Evolutionary conservation across 1,140 invertebrate species (phyloP).

Genomic region (Heliconius congener): DNA sequence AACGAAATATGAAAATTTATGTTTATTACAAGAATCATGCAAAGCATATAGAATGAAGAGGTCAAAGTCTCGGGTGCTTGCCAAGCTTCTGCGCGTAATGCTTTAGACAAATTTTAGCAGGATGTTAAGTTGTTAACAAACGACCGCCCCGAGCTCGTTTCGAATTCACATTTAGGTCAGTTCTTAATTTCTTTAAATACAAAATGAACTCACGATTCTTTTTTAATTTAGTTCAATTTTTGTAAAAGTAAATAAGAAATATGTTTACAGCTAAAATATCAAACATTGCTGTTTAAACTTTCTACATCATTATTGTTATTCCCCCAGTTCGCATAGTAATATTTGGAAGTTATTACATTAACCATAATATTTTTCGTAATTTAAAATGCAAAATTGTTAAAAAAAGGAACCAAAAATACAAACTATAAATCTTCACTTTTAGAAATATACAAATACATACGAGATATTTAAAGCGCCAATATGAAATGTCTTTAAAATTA

Average conservation of each 20-base stretch:
- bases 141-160: neutral
- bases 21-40: neutral
- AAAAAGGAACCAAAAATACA: too few species aligned
- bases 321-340: too few species aligned
- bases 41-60: neutral
- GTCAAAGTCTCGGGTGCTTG: neutral
- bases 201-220: neutral
- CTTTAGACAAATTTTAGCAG: slow-evolving; percentile 3
- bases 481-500: too few species aligned
- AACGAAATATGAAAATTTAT: neutral
- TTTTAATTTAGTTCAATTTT: neutral
- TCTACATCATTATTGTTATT: neutral
- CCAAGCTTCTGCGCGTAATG: neutral
- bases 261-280: neutral
- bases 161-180: slow-evolving; percentile 7
- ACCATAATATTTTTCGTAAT: too few species aligned
- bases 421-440: too few species aligned
- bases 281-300: neutral
- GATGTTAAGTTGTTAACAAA: slow-evolving; percentile 7
- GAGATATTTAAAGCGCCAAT: too few species aligned
- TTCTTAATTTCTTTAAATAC: slow-evolving; percentile 3
- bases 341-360: too few species aligned
- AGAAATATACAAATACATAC: too few species aligned
- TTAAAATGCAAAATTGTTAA: too few species aligned
- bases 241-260: neutral